Evolutionary conservation across 2,888 invertebrate genomes (phyloP), one percentile per base, ranked within the genome.

Genomic region (Seladonia tumulorum): DNA sequence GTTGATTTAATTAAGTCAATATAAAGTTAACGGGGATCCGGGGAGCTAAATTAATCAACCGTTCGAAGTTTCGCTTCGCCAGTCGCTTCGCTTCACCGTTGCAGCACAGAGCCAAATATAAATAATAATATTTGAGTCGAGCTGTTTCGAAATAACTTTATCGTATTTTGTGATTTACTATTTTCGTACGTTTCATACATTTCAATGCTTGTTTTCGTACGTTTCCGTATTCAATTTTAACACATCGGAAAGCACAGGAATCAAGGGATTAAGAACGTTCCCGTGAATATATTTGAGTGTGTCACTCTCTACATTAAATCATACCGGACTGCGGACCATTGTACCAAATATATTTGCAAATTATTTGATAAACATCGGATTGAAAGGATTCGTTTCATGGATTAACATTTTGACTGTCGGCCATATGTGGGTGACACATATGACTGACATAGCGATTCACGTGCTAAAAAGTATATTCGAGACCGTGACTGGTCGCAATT

Each of bases 1-100:
- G 39, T 42, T 70, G 39, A 42, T 42, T 70, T 42, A 42, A 70
- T 70, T 42, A 70, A 42, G 70, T n/a, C 39, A 70, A 70, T 42
- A 70, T n/a, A 70, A 70, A 39, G 22, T 39, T 42, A 39, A 42
- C 39, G 68, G 18, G 18, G 35, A 66, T 29, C 63, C 25, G 63
- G 5, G 63, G 7, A 35, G 35, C 35, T 66, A 66, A 66, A 66
- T 66, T 66, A 66, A 66, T 66, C 66, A 66, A 35, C 18, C 66
- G 29, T 66, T 8, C 22, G 35, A 35, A 66, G 66, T 66, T 66
- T 29, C 35, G 3, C 66, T 35, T 66, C 22, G 29, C 35, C 18
- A 8, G 18, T 66, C 18, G 35, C 63, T 29, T 29, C n/a, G n/a
- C n/a, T n/a, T 63, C 25, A 2, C 5, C 29, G 14, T 25, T 7